Evolutionary conservation across 2,797 vertebrate species (phyloP).

Genomic region (Alfaro cultratus): DNA sequence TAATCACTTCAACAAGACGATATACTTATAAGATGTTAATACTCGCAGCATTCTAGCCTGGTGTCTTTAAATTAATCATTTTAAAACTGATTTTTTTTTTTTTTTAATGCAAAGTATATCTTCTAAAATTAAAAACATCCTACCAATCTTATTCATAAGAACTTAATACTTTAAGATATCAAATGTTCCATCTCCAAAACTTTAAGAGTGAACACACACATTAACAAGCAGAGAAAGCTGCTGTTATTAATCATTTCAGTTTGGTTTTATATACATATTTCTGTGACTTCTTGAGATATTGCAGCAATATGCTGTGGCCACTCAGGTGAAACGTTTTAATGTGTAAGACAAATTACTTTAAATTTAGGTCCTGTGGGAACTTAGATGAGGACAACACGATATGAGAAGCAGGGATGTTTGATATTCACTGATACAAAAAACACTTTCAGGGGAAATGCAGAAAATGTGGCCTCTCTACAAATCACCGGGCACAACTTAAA

Average conservation of each 20-base stretch:
- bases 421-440: slow-evolving; percentile 6
- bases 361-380: slow-evolving; percentile 11
- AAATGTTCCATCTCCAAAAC: slow-evolving; percentile 3
- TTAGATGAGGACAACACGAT: slow-evolving; percentile 20
- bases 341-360: slow-evolving; percentile 5
- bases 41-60: background rate
- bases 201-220: slow-evolving; percentile 20
- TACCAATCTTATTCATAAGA: slow-evolving; percentile 22
- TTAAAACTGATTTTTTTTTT: background rate
- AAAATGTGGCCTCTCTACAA: slow-evolving; percentile 13
- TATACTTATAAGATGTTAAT: background rate
- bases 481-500: background rate
- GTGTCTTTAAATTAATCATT: background rate
- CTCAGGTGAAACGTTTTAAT: slow-evolving; percentile 13
- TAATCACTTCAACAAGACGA: background rate
- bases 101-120: slow-evolving; percentile 9
- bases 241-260: slow-evolving; percentile 10
- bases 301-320: slow-evolving; percentile 17
- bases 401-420: slow-evolving; percentile 2
- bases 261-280: slow-evolving; percentile 5
- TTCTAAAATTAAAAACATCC: background rate
- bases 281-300: slow-evolving; percentile 12
- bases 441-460: slow-evolving; percentile 3
- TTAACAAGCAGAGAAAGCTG: slow-evolving; percentile 17
- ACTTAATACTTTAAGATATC: slow-evolving; percentile 26